These are phyloP conservation scores for Paramuricea clavata DNA, from an alignment of 92 coral and sea anemone genomes.

Conservation along the genomic window DNA sequence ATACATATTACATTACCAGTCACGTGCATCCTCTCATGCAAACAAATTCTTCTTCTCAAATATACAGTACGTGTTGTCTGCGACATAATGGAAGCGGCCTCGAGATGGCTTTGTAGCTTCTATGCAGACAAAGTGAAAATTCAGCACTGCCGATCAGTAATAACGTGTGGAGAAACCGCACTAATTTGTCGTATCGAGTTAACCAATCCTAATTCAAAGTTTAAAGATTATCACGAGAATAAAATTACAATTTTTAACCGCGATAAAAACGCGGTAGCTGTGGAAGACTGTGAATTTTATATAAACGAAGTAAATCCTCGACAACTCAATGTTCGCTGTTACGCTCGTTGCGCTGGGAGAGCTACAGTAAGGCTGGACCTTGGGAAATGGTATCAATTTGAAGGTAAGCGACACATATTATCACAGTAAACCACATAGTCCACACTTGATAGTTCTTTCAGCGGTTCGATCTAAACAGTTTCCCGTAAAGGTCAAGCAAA, in stretches of 20 bases:
- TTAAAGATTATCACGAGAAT: background rate
- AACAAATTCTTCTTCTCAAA: background rate
- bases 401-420: no score
- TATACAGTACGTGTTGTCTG: background rate
- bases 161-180: background rate
- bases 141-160: background rate
- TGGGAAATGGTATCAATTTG: conserved; percentile 1
- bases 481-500: no score
- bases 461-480: no score
- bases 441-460: no score
- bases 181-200: background rate
- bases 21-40: background rate
- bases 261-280: background rate
- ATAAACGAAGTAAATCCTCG: background rate
- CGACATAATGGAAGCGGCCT: background rate
- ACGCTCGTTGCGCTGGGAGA: background rate
- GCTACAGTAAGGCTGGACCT: background rate
- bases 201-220: background rate
- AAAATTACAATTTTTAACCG: background rate
- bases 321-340: background rate
- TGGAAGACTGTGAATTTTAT: background rate
- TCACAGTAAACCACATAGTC: no score
- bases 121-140: background rate
- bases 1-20: background rate
- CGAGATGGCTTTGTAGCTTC: background rate